These are phyloP conservation scores for Cyrtorhinus lividipennis DNA, from an alignment of 1,140 invertebrate genomes.

Conservation along the genomic window DNA sequence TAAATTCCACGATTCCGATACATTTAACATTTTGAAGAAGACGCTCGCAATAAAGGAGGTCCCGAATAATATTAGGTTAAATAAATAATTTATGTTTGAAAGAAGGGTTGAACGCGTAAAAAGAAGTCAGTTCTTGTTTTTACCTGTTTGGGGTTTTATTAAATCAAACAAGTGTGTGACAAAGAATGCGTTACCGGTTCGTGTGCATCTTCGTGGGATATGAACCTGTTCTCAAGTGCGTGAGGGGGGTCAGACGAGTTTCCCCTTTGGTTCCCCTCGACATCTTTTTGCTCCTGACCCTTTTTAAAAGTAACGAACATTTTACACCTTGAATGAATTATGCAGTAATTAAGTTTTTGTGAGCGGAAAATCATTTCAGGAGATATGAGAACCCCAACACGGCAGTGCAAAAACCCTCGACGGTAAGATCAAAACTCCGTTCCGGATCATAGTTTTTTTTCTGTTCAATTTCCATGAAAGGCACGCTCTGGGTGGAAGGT, in stretches of 20 bases:
- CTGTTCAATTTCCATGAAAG: too few species aligned
- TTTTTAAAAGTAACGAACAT: background rate
- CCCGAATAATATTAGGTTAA: too few species aligned
- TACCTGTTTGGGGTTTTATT: background rate
- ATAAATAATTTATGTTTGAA: background rate
- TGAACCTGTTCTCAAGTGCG: background rate
- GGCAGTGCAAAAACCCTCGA: background rate
- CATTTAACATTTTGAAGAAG: too few species aligned
- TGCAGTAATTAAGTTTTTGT: background rate
- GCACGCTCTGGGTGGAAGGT: too few species aligned
- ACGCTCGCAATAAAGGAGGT: too few species aligned
- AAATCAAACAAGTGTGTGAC: background rate
- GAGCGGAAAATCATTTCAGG: background rate
- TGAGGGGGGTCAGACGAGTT: background rate
- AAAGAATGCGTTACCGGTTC: too few species aligned
- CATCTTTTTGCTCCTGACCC: background rate
- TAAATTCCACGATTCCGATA: too few species aligned
- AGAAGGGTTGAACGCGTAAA: background rate
- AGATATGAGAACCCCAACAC: background rate
- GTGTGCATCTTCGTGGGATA: background rate
- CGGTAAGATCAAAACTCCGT: background rate
- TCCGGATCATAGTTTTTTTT: background rate
- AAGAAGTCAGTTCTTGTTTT: background rate
- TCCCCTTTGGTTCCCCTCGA: background rate
- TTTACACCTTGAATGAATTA: background rate